phyloP scores from a whole-genome alignment of 2,113 vertebrate genomes.

The Nansenia antarctica region DNA sequence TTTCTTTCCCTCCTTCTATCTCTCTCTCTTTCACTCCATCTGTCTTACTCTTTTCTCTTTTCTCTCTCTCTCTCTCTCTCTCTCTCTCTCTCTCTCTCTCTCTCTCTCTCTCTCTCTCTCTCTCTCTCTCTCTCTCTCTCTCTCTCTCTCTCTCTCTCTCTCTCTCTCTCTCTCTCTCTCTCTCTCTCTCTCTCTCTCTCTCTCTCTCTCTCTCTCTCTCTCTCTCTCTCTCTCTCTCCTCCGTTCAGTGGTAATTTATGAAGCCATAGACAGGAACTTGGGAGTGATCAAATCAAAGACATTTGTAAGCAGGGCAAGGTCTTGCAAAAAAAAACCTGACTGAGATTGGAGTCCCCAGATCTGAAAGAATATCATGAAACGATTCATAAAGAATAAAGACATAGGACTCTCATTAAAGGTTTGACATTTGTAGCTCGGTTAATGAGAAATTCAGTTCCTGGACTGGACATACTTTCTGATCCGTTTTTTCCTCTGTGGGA shows the following conservation, averaged over 20 bases:
- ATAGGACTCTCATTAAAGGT: neutral
- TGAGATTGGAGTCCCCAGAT: conserved; percentile 21
- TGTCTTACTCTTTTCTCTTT: neutral
- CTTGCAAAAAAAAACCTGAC: neutral
- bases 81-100: conserved; percentile 20
- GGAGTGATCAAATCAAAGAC: conserved; percentile 40
- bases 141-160: neutral
- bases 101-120: conserved; percentile 6
- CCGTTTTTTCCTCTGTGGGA: neutral
- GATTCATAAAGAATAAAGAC: neutral
- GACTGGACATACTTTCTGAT: neutral
- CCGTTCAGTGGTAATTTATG: conserved; percentile 5
- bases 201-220: conserved; percentile 14
- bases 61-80: conserved; percentile 3
- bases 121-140: neutral
- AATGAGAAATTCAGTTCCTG: neutral
- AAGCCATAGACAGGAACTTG: conserved; percentile 22
- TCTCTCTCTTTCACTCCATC: conserved; percentile 1
- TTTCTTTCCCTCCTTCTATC: neutral
- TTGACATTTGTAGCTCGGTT: conserved; percentile 38
- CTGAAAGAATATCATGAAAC: conserved; percentile 43
- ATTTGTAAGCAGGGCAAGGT: conserved; percentile 42
- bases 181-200: neutral
- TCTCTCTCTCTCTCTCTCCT: neutral
- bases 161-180: neutral